These are phyloP conservation scores for Oegoconia quadripuncta DNA, from an alignment of 2,888 invertebrate species.

Conservation along the genomic window DNA sequence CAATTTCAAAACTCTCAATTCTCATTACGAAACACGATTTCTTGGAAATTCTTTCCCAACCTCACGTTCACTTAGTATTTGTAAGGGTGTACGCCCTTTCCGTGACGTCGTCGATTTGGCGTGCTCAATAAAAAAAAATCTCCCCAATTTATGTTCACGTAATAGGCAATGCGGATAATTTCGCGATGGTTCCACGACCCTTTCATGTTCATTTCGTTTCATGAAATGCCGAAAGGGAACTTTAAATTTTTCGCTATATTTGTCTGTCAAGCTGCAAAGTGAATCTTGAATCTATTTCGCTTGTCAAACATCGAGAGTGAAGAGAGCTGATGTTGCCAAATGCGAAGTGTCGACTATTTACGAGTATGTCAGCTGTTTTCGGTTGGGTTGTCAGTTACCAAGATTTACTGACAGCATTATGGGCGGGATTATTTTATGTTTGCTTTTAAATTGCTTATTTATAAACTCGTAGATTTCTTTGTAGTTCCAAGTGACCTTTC, in stretches of 20 bases:
- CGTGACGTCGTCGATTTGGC: constrained; percentile 61
- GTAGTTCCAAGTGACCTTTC: no score
- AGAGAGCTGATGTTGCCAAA: neutral
- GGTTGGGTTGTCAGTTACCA: neutral
- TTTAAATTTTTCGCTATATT: constrained; percentile 5
- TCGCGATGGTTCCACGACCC: constrained; percentile 36
- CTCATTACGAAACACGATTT: constrained; percentile 8
- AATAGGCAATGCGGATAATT: constrained; percentile 60
- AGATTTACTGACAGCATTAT: no score
- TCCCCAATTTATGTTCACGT: constrained; percentile 54
- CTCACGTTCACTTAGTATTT: constrained; percentile 21
- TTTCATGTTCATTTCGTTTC: constrained; percentile 14
- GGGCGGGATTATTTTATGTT: no score
- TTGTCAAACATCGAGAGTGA: neutral
- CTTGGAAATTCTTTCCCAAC: constrained; percentile 2
- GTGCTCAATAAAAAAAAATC: constrained; percentile 56
- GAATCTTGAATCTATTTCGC: constrained; percentile 12
- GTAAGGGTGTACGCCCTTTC: constrained; percentile 35
- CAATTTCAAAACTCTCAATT: neutral
- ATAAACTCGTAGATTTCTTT: no score
- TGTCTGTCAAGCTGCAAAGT: constrained; percentile 7
- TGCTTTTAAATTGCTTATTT: no score
- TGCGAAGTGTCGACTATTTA: constrained; percentile 5
- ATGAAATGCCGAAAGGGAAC: constrained; percentile 23
- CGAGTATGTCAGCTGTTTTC: constrained; percentile 9